Conservation (phyloP, 2,797 vertebrate genomes). For the Enteromius argenteus region DNA sequence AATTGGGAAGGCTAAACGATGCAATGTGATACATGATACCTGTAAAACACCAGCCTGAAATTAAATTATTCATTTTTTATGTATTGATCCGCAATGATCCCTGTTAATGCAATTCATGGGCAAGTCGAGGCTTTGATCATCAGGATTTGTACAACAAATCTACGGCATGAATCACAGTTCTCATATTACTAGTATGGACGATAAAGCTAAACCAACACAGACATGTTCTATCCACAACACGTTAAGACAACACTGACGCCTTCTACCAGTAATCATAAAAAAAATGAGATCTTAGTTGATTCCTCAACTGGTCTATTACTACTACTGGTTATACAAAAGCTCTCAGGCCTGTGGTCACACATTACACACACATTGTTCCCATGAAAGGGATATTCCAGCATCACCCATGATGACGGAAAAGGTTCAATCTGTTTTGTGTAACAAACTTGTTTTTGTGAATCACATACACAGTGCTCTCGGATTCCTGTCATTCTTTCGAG, state of each 20-base stretch:
- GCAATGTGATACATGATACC: constrained; percentile 69
- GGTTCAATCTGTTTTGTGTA: constrained; percentile 48
- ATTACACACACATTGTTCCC: constrained; percentile 35
- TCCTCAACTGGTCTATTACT: not conserved
- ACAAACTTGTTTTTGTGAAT: constrained; percentile 60
- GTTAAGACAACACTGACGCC: not conserved
- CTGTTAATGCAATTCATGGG: constrained; percentile 73
- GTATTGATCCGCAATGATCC: constrained; percentile 75
- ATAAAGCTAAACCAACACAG: not conserved
- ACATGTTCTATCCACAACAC: not conserved
- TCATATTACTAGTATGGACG: not conserved
- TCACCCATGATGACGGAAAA: constrained; percentile 49
- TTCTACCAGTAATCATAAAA: not conserved
- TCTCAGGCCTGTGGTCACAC: not conserved
- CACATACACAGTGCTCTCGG: constrained; percentile 1
- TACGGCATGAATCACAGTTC: constrained; percentile 67
- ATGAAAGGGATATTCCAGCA: constrained; percentile 48
- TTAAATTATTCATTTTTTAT: constrained; percentile 73
- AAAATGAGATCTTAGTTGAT: not conserved
- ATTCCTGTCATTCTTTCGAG: constrained; percentile 45
- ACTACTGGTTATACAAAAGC: not conserved
- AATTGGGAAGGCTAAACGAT: constrained; percentile 36
- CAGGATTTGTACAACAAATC: constrained; percentile 69
- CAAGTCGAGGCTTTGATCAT: constrained; percentile 75
- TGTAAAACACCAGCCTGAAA: constrained; percentile 65